Base-by-base conservation (phyloP, 2,888 invertebrate genomes). In the Drosophila koepferae region DNA sequence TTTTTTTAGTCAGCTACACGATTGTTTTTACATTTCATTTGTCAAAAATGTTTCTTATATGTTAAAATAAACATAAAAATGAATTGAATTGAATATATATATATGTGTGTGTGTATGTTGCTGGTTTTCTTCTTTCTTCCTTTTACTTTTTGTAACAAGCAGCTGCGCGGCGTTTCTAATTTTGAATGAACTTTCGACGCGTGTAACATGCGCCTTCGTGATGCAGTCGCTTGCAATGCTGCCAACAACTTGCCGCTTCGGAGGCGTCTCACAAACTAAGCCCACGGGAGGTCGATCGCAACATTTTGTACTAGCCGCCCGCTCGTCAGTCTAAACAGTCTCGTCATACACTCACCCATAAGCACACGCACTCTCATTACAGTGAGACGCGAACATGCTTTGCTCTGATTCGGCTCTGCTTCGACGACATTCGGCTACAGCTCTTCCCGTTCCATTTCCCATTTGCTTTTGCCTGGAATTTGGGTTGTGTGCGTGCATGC, bases 211-310 rank as follows among this genome's bases (percentile, higher is more conserved):
- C 66, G 74, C 54, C 61, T 66, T 71, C 48, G 31, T 55, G 49
- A 61, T 78, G 63, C 72, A 68, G 38, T 74, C 44, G 59, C 38
- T 54, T 80, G 70, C 64, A 60, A 64, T 71, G 84, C 84, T 86
- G 83, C 72, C 81, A 84, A 88, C 82, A 86, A 82, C 81, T 90
- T 67, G 77, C 82, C 90, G 80, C 90, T 82, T 81, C 80, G 81
- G 80, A 74, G 85, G 90, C 89, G 91, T 91, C 87, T 82, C 82
- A 85, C 89, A 85, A 82, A 91, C 91, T 92, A 91, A 91, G 82
- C 82, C 82, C 77, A 84, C 72, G 76, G 82, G 80, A 76, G 81
- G 80, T 79, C 83, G 90, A 85, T 91, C 90, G 81, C 84, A 70
- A 63, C 78, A 69, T 83, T 91, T 81, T 91, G 91, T 91, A 91